These are phyloP conservation scores for Amia ocellicauda DNA, from an alignment of 2,113 vertebrate species.

Conservation along the genomic window DNA sequence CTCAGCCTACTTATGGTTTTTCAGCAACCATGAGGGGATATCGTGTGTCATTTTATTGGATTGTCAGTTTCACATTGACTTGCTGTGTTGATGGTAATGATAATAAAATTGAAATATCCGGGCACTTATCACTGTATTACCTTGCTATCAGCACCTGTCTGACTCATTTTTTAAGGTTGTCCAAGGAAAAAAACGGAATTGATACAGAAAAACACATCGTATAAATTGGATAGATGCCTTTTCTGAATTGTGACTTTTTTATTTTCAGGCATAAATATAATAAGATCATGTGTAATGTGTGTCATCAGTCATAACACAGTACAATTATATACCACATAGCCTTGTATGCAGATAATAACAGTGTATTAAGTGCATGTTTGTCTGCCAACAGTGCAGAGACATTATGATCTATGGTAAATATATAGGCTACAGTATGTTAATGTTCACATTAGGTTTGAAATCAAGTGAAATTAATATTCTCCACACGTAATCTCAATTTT, in stretches of 20 bases:
- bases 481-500: conserved; percentile 58
- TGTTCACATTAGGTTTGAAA: conserved; percentile 65
- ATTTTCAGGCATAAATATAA: conserved; percentile 47
- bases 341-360: conserved; percentile 45
- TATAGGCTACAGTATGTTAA: conserved; percentile 47
- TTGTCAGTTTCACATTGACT: conserved; percentile 57
- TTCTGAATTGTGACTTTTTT: conserved; percentile 42
- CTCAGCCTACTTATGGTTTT: conserved; percentile 29
- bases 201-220: conserved; percentile 37
- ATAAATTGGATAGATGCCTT: conserved; percentile 19
- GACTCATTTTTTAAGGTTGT: conserved; percentile 45
- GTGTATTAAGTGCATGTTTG: conserved; percentile 37
- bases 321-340: conserved; percentile 46
- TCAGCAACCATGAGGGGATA: conserved; percentile 43
- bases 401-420: conserved; percentile 39
- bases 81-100: conserved; percentile 59
- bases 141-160: conserved; percentile 59
- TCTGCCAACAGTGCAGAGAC: conserved; percentile 68
- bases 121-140: conserved; percentile 68
- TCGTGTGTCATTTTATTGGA: conserved; percentile 65
- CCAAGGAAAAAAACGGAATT: conserved; percentile 41
- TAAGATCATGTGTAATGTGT: conserved; percentile 46
- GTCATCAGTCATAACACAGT: conserved; percentile 50
- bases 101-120: conserved; percentile 72
- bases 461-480: conserved; percentile 67